Base-by-base conservation (phyloP, 2,113 vertebrate genomes). In the Melanostigma gelatinosum region DNA sequence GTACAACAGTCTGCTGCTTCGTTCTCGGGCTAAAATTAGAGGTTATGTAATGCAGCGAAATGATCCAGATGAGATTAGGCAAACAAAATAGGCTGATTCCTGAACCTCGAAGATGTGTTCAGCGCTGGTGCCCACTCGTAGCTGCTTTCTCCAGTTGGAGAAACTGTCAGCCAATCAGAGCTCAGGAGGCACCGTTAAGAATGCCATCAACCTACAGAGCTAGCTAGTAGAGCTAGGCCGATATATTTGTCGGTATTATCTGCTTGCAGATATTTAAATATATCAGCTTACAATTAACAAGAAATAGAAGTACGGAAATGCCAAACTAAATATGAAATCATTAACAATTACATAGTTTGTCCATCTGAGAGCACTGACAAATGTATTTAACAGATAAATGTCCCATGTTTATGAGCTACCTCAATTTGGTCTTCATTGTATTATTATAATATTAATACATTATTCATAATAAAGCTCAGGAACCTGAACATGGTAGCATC, bases 101-200 rank as follows among this genome's bases (percentile, higher is more conserved):
- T 38, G 60, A 64, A 65, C 73, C 54, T 8, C n/a, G 12, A 15
- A 55, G 62, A 75, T 29, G 15, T 75, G 62, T 65, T 65, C 61
- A 54, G 48, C 2, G 12, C 55, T 15, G 10, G 73, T 8, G 4
- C 73, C 73, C 50, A 66, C 62, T 57, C 50, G 42, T 22, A 32
- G 16, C 61, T 22, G 46, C 32, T 75, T 42, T 22, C 32, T 64
- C 46, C 46, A 64, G 34, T 40, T 54, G 32, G 48, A 40, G 16
- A 76, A 66, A 66, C 44, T 8, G 8, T 16, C 1, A 22, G 48
- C 74, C 24, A 76, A 46, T 66, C 13, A 11, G 18, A 55, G 27
- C 8, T 32, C n/a, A 57, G 34, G 32, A 32, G 27, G 36, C 27
- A 4, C n/a, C 0, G 24, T 27, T 66, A 44, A 44, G 62, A 76